A percentile compares a stretch with the other conserved stretches of the same genome.
Evolutionary conservation across 2,888 invertebrate species (phyloP).

Genomic region (Pheosia tremula): DNA sequence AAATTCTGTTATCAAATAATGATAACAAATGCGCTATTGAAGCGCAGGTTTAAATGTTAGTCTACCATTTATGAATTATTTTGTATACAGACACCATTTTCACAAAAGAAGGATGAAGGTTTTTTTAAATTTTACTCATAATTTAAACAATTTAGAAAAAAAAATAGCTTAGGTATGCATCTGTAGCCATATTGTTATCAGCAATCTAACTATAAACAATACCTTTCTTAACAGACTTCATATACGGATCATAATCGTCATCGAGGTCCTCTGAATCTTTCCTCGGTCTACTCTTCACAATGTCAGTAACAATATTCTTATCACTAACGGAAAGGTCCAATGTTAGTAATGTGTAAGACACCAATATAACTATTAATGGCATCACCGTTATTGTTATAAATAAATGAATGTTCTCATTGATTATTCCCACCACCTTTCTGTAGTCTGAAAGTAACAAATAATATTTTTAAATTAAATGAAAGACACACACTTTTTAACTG

Average conservation of each 20-base stretch:
- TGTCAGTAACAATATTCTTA: slow-evolving; percentile 23
- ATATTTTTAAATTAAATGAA: not conserved
- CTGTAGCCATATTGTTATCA: not conserved
- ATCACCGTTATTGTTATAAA: slow-evolving; percentile 52
- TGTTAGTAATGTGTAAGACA: slow-evolving; percentile 62
- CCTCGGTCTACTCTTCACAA: slow-evolving; percentile 22
- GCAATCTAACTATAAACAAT: slow-evolving; percentile 9
- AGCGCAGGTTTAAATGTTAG: no score
- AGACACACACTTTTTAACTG: not conserved
- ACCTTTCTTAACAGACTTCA: slow-evolving; percentile 29
- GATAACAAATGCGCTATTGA: no score
- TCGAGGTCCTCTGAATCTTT: slow-evolving; percentile 23
- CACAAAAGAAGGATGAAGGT: no score
- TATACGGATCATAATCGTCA: slow-evolving; percentile 30
- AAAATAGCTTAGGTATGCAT: not conserved
- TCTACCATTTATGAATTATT: no score
- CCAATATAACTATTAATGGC: slow-evolving; percentile 54
- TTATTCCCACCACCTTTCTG: slow-evolving; percentile 64
- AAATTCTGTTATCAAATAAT: no score
- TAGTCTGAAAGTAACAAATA: slow-evolving; percentile 61
- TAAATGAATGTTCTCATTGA: slow-evolving; percentile 53
- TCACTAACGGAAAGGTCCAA: slow-evolving; percentile 37
- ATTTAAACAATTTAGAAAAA: no score
- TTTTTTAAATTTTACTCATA: no score
- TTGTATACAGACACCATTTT: no score